A percentile compares a stretch with the other conserved stretches of the same genome.
Evolutionary conservation across 2,797 vertebrate species (phyloP).

Genomic region (Artibeus jamaicensis): DNA sequence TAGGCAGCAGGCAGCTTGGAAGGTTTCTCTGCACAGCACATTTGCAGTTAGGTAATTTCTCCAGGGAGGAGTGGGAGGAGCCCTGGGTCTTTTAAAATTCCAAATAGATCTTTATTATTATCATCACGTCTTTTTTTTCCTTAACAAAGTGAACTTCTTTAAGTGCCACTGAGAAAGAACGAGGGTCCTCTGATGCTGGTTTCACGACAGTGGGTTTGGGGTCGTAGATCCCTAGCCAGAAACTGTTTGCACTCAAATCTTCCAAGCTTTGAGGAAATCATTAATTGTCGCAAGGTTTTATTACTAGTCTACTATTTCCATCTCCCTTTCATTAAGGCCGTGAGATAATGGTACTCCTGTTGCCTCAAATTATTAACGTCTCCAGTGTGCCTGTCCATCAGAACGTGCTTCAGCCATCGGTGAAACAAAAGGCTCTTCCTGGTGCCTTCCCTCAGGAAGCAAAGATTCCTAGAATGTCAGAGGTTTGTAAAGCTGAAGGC

Average conservation of each 20-base stretch:
- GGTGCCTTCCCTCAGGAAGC: not conserved
- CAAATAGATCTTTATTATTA: conserved; percentile 35
- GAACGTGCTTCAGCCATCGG: not conserved
- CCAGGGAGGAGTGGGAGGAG: conserved; percentile 33
- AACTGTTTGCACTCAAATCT: not conserved
- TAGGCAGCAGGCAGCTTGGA: conserved; percentile 38
- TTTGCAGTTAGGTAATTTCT: conserved; percentile 60
- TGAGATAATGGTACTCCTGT: not conserved
- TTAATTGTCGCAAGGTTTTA: not conserved
- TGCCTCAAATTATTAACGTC: conserved; percentile 35
- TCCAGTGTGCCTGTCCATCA: not conserved
- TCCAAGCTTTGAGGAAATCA: not conserved
- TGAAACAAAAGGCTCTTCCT: not conserved
- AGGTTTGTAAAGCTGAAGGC: not conserved
- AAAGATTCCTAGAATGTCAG: not conserved
- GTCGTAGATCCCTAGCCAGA: not conserved
- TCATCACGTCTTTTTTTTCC: not conserved
- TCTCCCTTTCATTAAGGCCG: not conserved
- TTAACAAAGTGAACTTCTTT: conserved; percentile 21
- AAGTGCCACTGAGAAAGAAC: not conserved
- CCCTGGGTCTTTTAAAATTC: conserved; percentile 46
- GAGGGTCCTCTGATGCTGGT: not conserved
- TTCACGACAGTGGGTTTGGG: not conserved
- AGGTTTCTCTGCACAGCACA: conserved; percentile 40
- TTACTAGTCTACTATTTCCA: not conserved